phyloP scores from a whole-genome alignment of 2,797 vertebrate species.

The Phyllotis vaccarum region DNA sequence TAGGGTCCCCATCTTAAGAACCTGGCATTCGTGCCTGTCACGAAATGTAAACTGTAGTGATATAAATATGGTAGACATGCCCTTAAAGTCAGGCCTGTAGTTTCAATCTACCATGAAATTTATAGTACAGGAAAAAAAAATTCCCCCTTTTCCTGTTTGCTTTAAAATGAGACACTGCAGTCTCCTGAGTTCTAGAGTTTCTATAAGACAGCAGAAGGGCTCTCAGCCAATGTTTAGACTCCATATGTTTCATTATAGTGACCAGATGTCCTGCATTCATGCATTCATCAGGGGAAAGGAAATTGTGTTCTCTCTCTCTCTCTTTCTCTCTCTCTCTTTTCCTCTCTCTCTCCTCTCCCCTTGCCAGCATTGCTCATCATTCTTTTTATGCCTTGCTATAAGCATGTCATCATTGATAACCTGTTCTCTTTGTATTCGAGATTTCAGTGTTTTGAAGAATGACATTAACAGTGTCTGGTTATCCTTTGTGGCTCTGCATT shows the following conservation, averaged over 20 bases:
- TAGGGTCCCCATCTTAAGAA: neutral
- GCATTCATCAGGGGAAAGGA: slow-evolving; percentile 37
- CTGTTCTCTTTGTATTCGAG: neutral
- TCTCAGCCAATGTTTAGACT: slow-evolving; percentile 67
- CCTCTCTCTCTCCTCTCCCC: neutral
- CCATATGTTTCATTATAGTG: slow-evolving; percentile 74
- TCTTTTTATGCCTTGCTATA: neutral
- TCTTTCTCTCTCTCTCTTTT: too few relatives aligned
- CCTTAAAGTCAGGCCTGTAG: neutral
- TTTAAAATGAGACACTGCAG: slow-evolving; percentile 64
- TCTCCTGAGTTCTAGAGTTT: slow-evolving; percentile 64
- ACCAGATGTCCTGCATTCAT: slow-evolving; percentile 74
- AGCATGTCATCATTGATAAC: slow-evolving; percentile 17
- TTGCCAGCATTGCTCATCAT: neutral
- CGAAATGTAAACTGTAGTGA: slow-evolving; percentile 45
- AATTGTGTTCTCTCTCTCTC: neutral
- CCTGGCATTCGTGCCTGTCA: neutral
- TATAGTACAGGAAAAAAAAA: slow-evolving; percentile 57
- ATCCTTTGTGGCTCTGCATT: slow-evolving; percentile 33
- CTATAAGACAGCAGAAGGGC: slow-evolving; percentile 71
- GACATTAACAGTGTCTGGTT: neutral
- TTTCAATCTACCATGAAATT: slow-evolving; percentile 33
- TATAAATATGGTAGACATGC: neutral
- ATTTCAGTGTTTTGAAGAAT: neutral
- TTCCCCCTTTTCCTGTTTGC: slow-evolving; percentile 11